phyloP scores from a whole-genome alignment of 2,113 vertebrate species.

The Brachyhypopomus occidentalis region DNA sequence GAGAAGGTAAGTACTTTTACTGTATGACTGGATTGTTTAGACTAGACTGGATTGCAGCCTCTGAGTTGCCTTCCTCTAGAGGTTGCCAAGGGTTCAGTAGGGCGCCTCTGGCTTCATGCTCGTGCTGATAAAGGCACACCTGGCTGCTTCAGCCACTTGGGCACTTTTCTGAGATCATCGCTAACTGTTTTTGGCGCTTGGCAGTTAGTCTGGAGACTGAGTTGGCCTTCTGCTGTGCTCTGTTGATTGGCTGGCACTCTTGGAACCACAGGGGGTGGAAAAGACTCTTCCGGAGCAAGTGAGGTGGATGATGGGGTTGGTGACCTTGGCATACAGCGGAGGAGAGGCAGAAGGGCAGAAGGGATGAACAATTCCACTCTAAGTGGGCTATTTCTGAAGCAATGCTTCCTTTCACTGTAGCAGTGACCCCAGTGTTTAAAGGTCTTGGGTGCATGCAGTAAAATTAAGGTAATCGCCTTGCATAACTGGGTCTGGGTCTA shows the following conservation, averaged over 20 bases:
- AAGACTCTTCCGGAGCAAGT: slow-evolving; percentile 78
- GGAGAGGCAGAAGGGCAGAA: slow-evolving; percentile 63
- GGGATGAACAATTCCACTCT: slow-evolving; percentile 73
- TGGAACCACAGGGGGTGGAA: slow-evolving; percentile 70
- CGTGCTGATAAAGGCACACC: slow-evolving; percentile 72
- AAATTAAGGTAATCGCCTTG: slow-evolving; percentile 76
- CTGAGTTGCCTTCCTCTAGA: slow-evolving; percentile 55
- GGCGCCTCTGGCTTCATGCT: slow-evolving; percentile 62
- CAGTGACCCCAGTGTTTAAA: slow-evolving; percentile 43
- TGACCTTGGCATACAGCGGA: slow-evolving; percentile 75
- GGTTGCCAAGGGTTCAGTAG: slow-evolving; percentile 62
- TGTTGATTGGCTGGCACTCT: slow-evolving; percentile 65
- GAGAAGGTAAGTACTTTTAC: no score
- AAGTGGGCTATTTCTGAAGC: slow-evolving; percentile 73
- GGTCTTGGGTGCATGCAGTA: slow-evolving; percentile 57
- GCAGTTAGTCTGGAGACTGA: slow-evolving; percentile 67
- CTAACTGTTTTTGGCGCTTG: slow-evolving; percentile 73
- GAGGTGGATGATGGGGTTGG: slow-evolving; percentile 77
- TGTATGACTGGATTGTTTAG: no score
- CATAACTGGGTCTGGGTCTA: slow-evolving; percentile 66
- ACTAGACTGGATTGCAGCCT: slow-evolving; percentile 4
- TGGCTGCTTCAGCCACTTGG: slow-evolving; percentile 71
- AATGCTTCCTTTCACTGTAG: slow-evolving; percentile 46
- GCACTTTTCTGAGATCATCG: slow-evolving; percentile 67
- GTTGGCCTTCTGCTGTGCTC: slow-evolving; percentile 71